phyloP scores from a whole-genome alignment of 1,140 invertebrate species.

The Propsilocerus akamusi region DNA sequence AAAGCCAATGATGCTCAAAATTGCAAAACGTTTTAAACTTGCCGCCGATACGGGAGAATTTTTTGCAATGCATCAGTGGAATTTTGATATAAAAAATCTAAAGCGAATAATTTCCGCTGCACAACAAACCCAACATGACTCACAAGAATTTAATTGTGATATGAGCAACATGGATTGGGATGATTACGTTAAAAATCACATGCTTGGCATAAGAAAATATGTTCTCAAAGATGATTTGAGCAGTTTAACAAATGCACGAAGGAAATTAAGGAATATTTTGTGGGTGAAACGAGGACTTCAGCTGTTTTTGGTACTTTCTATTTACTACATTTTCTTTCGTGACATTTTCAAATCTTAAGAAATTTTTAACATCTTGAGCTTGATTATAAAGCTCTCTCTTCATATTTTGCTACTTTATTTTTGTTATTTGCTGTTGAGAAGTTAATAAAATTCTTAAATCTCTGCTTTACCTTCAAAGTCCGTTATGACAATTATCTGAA shows the following conservation, averaged over 20 bases:
- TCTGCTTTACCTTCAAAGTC: no score
- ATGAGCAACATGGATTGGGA: slow-evolving; percentile 41
- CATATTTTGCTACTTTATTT: no score
- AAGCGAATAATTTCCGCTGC: slow-evolving; percentile 40
- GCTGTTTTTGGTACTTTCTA: background rate
- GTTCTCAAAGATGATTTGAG: slow-evolving; percentile 55
- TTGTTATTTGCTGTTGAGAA: no score
- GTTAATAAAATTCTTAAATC: no score
- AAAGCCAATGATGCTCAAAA: slow-evolving; percentile 72
- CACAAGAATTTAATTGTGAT: slow-evolving; percentile 36
- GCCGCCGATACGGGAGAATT: slow-evolving; percentile 61
- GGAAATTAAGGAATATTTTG: slow-evolving; percentile 33
- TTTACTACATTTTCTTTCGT: background rate
- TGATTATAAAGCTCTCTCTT: no score
- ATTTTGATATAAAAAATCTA: slow-evolving; percentile 60
- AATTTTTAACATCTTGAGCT: no score
- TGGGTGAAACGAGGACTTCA: background rate
- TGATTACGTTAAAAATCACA: slow-evolving; percentile 47
- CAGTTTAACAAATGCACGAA: slow-evolving; percentile 38
- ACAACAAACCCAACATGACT: slow-evolving; percentile 30
- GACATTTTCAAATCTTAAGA: no score
- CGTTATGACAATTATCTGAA: no score
- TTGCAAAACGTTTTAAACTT: slow-evolving; percentile 59
- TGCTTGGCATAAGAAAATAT: slow-evolving; percentile 59
- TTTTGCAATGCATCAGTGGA: slow-evolving; percentile 76